Conservation (phyloP, 2,888 invertebrate species). For the Silvanus unidentatus region DNA sequence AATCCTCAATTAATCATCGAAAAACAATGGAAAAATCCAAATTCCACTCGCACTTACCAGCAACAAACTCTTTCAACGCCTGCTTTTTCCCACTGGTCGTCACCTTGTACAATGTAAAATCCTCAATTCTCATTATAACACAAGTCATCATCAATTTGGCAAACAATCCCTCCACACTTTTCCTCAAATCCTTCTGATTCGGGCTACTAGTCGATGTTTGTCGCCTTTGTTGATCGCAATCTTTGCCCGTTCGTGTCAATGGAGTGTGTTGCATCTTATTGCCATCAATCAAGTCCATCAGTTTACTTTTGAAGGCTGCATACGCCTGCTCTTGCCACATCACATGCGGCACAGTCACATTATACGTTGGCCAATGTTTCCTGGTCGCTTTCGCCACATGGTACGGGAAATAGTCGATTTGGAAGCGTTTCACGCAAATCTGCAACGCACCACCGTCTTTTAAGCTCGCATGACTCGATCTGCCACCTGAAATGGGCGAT, state of each 20-base stretch:
- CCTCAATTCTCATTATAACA: conserved; percentile 81
- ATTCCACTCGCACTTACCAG: conserved; percentile 49
- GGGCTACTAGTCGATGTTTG: conserved; percentile 21
- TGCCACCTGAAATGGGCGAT: conserved; percentile 58
- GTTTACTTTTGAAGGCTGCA: conserved; percentile 67
- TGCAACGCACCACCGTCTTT: conserved; percentile 90
- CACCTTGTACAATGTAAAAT: conserved; percentile 83
- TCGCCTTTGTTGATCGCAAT: conserved; percentile 4
- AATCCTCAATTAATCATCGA: conserved; percentile 2
- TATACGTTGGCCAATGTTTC: conserved; percentile 82
- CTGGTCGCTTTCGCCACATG: conserved; percentile 86
- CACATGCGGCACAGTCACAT: conserved; percentile 73
- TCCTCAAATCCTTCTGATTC: conserved; percentile 53
- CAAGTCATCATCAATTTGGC: conserved; percentile 89
- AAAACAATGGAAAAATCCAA: background rate
- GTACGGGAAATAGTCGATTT: conserved; percentile 94
- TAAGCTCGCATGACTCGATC: conserved; percentile 77
- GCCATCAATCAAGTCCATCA: conserved; percentile 70
- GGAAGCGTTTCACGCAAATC: conserved; percentile 79
- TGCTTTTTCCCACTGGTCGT: conserved; percentile 69
- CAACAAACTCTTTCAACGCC: conserved; percentile 72
- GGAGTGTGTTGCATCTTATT: conserved; percentile 50
- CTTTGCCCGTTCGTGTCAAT: conserved; percentile 36
- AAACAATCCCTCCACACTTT: conserved; percentile 65
- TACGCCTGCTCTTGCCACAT: conserved; percentile 86